phyloP scores from a whole-genome alignment of 1,140 invertebrate genomes.

The Drosophila pectinifera region DNA sequence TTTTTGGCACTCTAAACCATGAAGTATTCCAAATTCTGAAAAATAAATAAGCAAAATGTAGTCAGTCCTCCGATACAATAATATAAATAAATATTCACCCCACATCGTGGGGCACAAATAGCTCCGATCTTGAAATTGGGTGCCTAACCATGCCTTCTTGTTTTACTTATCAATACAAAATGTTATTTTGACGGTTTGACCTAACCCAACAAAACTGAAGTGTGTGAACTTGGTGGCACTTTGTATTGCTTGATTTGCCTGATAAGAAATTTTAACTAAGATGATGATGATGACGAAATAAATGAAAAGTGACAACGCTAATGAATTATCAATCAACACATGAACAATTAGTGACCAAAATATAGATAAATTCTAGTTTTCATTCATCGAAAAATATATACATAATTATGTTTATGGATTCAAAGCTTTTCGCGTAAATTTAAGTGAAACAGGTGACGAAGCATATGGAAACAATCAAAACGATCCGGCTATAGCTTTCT shows the following conservation, averaged over 20 bases:
- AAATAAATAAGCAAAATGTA: neutral
- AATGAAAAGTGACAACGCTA: neutral
- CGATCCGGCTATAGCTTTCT: neutral
- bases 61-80: neutral
- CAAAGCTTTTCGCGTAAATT: neutral
- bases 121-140: neutral
- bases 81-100: too few relatives aligned
- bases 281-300: slow-evolving; percentile 13
- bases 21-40: slow-evolving; percentile 66
- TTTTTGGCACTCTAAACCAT: slow-evolving; percentile 71
- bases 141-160: too few relatives aligned
- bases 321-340: neutral
- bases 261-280: slow-evolving; percentile 24
- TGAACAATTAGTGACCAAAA: neutral
- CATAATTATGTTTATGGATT: neutral
- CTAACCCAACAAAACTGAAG: slow-evolving; percentile 18
- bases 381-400: slow-evolving; percentile 13
- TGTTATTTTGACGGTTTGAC: neutral
- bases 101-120: too few relatives aligned
- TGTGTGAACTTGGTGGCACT: neutral
- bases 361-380: neutral
- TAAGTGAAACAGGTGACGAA: slow-evolving; percentile 24
- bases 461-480: slow-evolving; percentile 26
- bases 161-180: neutral
- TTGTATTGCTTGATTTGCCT: neutral